A percentile compares a stretch with the other conserved stretches of the same genome.
These are phyloP conservation scores for Trichacis sp. DNA, from an alignment of 2,888 invertebrate genomes.

Conservation along the genomic window DNA sequence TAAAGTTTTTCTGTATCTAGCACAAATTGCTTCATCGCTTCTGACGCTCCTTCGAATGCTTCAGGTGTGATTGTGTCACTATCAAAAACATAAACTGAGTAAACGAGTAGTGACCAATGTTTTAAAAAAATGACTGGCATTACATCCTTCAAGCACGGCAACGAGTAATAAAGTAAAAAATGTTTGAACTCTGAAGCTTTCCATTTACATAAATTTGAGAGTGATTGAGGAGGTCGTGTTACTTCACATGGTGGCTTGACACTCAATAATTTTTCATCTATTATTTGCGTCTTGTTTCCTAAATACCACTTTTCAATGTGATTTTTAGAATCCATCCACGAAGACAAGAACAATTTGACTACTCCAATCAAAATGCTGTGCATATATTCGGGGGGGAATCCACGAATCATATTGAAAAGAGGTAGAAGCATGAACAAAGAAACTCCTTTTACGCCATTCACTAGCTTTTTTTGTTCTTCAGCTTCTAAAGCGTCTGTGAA, in stretches of 20 bases:
- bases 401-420: conserved; percentile 21
- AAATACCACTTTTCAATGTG: conserved; percentile 8
- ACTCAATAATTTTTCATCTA: conserved; percentile 12
- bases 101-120: too few relatives aligned
- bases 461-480: neutral
- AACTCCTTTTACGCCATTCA: conserved; percentile 31
- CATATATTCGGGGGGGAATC: conserved; percentile 34
- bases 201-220: conserved; percentile 12
- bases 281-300: conserved; percentile 6
- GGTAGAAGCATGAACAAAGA: conserved; percentile 15
- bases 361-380: conserved; percentile 25
- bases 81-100: too few relatives aligned
- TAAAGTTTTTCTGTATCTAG: too few relatives aligned
- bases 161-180: conserved; percentile 35
- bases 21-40: too few relatives aligned
- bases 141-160: conserved; percentile 26
- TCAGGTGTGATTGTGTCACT: too few relatives aligned
- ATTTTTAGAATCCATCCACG: conserved; percentile 20
- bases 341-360: conserved; percentile 16
- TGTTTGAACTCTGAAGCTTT: too few relatives aligned
- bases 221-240: conserved; percentile 17
- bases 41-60: too few relatives aligned
- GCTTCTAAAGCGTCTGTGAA: conserved; percentile 4
- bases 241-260: conserved; percentile 23
- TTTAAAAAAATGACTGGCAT: too few relatives aligned